Percentiles rank a stretch among this genome's conserved stretches.
These are phyloP conservation scores for Cosmopolites sordidus DNA, from an alignment of 2,888 invertebrate species.

Conservation along the genomic window DNA sequence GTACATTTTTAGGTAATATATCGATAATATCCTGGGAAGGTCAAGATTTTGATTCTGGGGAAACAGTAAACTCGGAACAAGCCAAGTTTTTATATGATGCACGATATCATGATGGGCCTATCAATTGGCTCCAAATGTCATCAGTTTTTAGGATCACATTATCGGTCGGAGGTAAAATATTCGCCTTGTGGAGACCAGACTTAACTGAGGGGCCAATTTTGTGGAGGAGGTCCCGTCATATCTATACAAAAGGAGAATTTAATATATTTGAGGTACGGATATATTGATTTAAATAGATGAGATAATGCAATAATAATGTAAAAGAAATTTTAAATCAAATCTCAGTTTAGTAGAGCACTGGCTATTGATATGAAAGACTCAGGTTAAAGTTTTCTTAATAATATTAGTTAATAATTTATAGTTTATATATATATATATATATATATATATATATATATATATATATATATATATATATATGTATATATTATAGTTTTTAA, in stretches of 20 bases:
- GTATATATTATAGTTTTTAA: too few relatives aligned
- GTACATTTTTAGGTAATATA: conserved; percentile 35
- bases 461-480: too few relatives aligned
- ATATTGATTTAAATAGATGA: too few relatives aligned
- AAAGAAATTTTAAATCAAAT: too few relatives aligned
- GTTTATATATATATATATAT: too few relatives aligned
- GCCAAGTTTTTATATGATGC: conserved; percentile 47
- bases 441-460: too few relatives aligned
- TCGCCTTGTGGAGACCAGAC: conserved; percentile 52
- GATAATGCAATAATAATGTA: too few relatives aligned
- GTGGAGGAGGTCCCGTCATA: conserved; percentile 60
- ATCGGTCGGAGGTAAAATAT: conserved; percentile 42
- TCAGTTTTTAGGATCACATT: conserved; percentile 17
- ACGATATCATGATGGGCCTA: conserved; percentile 66
- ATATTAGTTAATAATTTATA: too few relatives aligned
- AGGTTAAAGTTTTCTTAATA: too few relatives aligned
- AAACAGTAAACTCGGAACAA: conserved; percentile 60
- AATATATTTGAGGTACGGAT: conserved; percentile 45
- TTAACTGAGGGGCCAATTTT: conserved; percentile 58
- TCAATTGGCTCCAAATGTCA: conserved; percentile 40
- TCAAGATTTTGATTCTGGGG: conserved; percentile 60
- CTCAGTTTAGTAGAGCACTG: too few relatives aligned
- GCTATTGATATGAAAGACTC: too few relatives aligned
- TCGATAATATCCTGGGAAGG: conserved; percentile 62
- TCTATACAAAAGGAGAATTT: conserved; percentile 67